A percentile compares a stretch with the other conserved stretches of the same genome.
phyloP scores from a whole-genome alignment of 1,140 invertebrate species.

The Melitaea cinxia region DNA sequence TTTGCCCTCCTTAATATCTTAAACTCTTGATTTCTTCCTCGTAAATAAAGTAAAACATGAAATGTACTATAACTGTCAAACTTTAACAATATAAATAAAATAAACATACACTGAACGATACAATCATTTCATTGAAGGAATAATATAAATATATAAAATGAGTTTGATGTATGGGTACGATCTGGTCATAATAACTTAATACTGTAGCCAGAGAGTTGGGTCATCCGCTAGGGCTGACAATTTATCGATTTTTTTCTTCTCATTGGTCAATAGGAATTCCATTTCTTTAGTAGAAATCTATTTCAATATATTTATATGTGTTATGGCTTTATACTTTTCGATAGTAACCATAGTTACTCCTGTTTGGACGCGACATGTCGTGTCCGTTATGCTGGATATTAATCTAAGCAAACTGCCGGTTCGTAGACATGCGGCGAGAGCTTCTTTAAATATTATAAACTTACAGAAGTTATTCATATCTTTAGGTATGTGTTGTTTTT shows the following conservation, averaged over 20 bases:
- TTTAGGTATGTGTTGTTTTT: neutral
- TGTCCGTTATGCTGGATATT: conserved; percentile 46
- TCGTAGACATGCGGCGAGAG: conserved; percentile 18
- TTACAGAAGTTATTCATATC: neutral
- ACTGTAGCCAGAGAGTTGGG: conserved; percentile 1
- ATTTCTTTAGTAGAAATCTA: too few species aligned
- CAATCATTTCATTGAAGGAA: neutral
- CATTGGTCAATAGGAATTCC: too few species aligned
- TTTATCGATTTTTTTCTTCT: neutral
- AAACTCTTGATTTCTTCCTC: too few species aligned
- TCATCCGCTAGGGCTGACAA: neutral
- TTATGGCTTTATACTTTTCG: neutral
- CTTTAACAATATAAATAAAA: neutral
- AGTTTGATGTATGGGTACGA: too few species aligned
- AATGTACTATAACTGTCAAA: neutral
- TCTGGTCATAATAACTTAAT: neutral
- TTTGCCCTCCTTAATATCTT: too few species aligned
- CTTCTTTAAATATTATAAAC: conserved; percentile 1
- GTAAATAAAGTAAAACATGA: neutral
- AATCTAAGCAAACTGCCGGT: conserved; percentile 49
- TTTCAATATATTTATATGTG: neutral
- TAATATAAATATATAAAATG: neutral
- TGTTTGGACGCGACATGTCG: conserved; percentile 33
- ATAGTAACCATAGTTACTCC: neutral
- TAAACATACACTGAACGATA: neutral